Evolutionary conservation across 2,113 vertebrate species (phyloP), one percentile per base, ranked within the genome.

Genomic region (Zosterops pallidus): DNA sequence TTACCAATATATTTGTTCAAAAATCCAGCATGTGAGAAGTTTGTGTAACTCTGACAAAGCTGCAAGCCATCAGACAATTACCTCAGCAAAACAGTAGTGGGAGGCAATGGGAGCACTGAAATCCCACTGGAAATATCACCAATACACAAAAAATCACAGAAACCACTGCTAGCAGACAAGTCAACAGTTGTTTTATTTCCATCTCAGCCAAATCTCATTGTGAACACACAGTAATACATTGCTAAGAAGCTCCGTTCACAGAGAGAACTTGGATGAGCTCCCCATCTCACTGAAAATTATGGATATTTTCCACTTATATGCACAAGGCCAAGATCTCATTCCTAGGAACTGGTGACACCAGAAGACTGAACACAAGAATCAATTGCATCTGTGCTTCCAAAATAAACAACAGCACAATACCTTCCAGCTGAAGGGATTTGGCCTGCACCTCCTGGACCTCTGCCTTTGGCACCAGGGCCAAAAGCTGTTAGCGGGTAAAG

Each of bases 341-440:
- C 92, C 86, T 74, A 68, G 71, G 91, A 88, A 80, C 0, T n/a
- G 91, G 87, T 89, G 79, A 90, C 76, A 90, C 70, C 87, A 90
- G 55, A 74, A 50, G 8, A 2, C 59, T 39, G 52, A 89, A 81
- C 55, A 12, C 21, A 35, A 70, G 72, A 84, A 83, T 52, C 84
- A 57, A 44, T 22, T 50, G 33, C 50, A 87, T 90, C 59, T 62
- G 75, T 5, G 67, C 78, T 91, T 87, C 91, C 95, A 92, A 95
- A 94, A 89, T 39, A 97, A 94, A 92, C 71, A 89, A 16, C 69
- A 85, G 93, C 76, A 92, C 94, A 87, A 82, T 81, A 85, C 94
- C 93, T 94, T 85, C 91, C 91, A 94, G 84, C 95, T 97, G 89
- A 91, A 89, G 81, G 18, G 86, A 87, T 76, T 74, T 90, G 95